Evolutionary conservation across 1,140 invertebrate genomes (phyloP).

Genomic region (Potamilus streckersoni): DNA sequence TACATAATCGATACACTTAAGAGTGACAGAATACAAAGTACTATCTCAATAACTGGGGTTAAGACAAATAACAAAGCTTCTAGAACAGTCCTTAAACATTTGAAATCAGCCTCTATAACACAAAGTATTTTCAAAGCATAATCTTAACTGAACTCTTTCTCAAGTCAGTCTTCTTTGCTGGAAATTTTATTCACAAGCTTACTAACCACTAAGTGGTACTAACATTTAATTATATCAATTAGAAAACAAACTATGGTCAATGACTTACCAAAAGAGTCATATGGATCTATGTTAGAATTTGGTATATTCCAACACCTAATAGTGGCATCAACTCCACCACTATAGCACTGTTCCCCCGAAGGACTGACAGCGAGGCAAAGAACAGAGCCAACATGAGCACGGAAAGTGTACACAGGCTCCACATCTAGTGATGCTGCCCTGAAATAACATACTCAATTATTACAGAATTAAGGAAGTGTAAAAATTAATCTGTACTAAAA

Average conservation of each 20-base stretch:
- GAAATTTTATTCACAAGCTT: no score
- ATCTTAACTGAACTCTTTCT: no score
- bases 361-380: slow-evolving; percentile 92
- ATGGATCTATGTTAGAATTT: slow-evolving; percentile 93
- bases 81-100: no score
- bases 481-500: neutral
- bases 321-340: slow-evolving; percentile 91
- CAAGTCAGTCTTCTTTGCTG: no score
- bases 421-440: slow-evolving; percentile 93
- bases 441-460: slow-evolving; percentile 16
- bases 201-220: no score
- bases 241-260: neutral
- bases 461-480: neutral
- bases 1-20: no score
- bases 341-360: slow-evolving; percentile 93
- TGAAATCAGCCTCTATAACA: no score
- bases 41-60: no score
- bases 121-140: no score
- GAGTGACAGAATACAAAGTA: no score
- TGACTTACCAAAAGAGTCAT: slow-evolving; percentile 87
- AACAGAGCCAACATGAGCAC: slow-evolving; percentile 92
- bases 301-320: slow-evolving; percentile 98
- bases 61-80: no score
- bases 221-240: neutral
- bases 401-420: slow-evolving; percentile 98